Evolutionary conservation across 1,140 invertebrate species (phyloP), one percentile per base, ranked within the genome.

Genomic region (Schlechtendalia chinensis): DNA sequence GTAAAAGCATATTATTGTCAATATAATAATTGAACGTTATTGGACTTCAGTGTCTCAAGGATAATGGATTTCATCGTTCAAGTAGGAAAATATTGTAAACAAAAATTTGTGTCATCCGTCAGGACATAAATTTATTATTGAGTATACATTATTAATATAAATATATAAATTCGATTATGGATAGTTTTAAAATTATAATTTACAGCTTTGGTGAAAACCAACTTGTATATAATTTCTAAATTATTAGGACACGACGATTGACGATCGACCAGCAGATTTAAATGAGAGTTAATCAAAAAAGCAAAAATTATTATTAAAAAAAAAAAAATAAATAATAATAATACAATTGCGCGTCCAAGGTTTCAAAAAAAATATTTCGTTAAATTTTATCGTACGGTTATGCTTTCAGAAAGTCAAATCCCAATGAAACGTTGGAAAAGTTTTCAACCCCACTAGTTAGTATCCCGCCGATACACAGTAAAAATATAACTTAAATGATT

Each of bases 401-500:
- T 63, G 22, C n/a, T 79, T 29, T 24, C 10, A 50, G n/a, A 61
- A 79, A 61, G 58, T 79, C 32, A 79, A 63, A 79, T 79, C 27
- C 39, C 22, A 63, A 79, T 79, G 61, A 61, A 79, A 61, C 22
- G 58, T 47, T 19, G 10, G 24, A 63, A 79, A 79, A 79, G 32
- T 79, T 79, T 79, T 79, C 75, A 79, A 61, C 56, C 24, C 22
- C 45, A 50, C 29, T 79, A 61, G 75, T 79, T 79, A 63, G 47
- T 53, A 72, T 5, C 14, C 24, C 39, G 5, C 22, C 45, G 32
- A 47, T 54, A 58, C 29, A 59, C 32, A 8, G 50, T 50, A 24
- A 22, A 79, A 63, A 79, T 79, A 8, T 79, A 63, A 79, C 58
- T 79, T 47, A 63, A 79, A 79, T 79, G 75, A 61, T 79, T 79